These are phyloP conservation scores for Tor tambroides DNA, from an alignment of 2,113 vertebrate species.

Conservation along the genomic window DNA sequence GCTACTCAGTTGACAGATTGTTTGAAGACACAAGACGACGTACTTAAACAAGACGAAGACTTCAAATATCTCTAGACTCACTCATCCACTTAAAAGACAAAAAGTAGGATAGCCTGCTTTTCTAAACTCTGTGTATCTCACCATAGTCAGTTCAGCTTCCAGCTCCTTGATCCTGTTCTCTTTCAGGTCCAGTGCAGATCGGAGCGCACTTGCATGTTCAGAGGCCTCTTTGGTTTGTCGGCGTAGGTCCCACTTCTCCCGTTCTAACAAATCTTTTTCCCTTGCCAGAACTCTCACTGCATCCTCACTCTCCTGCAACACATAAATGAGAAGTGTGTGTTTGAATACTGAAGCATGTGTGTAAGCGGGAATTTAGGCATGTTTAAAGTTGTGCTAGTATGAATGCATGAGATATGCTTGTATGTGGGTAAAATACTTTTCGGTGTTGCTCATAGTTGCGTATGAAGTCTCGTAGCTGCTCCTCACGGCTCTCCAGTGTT, in stretches of 20 bases:
- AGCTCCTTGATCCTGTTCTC: constrained; percentile 99
- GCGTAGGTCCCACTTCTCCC: constrained; percentile 97
- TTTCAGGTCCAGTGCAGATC: constrained; percentile 95
- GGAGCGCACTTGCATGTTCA: constrained; percentile 87
- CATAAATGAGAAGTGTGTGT: neutral
- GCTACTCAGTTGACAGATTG: neutral
- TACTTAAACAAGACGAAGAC: too few species aligned
- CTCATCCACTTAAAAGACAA: neutral
- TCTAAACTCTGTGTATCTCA: constrained; percentile 71
- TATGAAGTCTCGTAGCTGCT: constrained; percentile 97
- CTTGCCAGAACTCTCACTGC: constrained; percentile 93
- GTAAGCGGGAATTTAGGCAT: neutral
- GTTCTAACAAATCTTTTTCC: constrained; percentile 94
- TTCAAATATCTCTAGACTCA: neutral
- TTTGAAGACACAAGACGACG: constrained; percentile 24
- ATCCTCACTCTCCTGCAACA: constrained; percentile 90
- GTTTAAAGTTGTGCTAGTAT: neutral
- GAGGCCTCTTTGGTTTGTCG: constrained; percentile 97
- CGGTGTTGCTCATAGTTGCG: constrained; percentile 98
- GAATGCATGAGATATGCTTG: neutral
- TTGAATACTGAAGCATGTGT: neutral
- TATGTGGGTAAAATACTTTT: constrained; percentile 78
- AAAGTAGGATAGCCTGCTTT: too few species aligned
- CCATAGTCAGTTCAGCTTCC: constrained; percentile 97
- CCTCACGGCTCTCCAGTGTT: constrained; percentile 95